These are phyloP conservation scores for Peromyscus leucopus DNA, from an alignment of 2,113 vertebrate genomes.

Conservation along the genomic window DNA sequence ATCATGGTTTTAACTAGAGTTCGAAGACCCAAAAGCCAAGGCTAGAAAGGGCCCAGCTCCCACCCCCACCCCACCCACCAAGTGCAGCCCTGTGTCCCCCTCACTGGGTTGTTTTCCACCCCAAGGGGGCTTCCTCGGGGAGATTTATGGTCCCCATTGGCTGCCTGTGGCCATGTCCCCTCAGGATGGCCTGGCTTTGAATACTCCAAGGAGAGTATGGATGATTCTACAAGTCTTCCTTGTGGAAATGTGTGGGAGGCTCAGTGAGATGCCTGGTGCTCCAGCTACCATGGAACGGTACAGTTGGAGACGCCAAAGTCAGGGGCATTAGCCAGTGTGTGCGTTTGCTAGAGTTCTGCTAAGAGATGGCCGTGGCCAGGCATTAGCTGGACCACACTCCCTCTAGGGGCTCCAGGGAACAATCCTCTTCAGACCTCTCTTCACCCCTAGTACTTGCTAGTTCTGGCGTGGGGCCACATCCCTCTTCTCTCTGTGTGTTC, in stretches of 20 bases:
- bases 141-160: not conserved
- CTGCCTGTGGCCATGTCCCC: not conserved
- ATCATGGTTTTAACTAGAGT: not conserved
- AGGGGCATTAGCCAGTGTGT: not conserved
- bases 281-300: rapidly evolving
- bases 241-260: not conserved
- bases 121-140: not conserved
- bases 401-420: not conserved
- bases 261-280: not conserved
- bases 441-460: not conserved
- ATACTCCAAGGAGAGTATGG: not conserved
- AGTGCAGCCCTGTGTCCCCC: rapidly evolving
- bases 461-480: not conserved
- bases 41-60: not conserved
- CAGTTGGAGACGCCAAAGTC: too few species aligned
- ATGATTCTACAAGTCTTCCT: not conserved
- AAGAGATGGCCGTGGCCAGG: not conserved
- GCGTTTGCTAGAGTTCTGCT: not conserved
- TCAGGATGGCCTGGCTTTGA: not conserved
- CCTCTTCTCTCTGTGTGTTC: not conserved
- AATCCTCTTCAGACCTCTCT: not conserved
- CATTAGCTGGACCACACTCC: not conserved
- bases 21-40: not conserved
- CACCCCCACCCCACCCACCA: not conserved
- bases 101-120: not conserved